A percentile compares a stretch with the other conserved stretches of the same genome.
Evolutionary conservation across 2,888 invertebrate species (phyloP).

Genomic region (Yponomeuta cagnagella): DNA sequence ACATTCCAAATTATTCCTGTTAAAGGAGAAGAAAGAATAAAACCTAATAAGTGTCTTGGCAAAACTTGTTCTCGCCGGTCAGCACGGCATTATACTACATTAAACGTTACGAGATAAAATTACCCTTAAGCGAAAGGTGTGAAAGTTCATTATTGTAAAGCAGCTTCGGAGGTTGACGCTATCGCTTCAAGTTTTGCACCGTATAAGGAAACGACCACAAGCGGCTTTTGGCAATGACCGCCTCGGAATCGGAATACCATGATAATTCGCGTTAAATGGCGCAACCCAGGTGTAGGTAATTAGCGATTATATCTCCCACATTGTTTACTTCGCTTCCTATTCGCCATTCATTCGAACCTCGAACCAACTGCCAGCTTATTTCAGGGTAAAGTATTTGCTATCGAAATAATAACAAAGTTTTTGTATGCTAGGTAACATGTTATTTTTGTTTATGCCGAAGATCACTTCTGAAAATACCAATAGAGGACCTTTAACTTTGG

Average conservation of each 20-base stretch:
- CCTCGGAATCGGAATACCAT: conserved; percentile 47
- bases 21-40: neutral
- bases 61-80: conserved; percentile 23
- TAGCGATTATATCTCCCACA: conserved; percentile 3
- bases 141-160: conserved; percentile 9
- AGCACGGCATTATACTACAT: conserved; percentile 21
- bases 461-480: too few relatives aligned
- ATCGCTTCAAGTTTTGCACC: conserved; percentile 56
- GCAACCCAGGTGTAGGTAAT: neutral
- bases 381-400: neutral
- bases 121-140: conserved; percentile 40
- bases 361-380: neutral
- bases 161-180: conserved; percentile 25
- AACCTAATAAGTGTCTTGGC: conserved; percentile 27
- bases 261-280: conserved; percentile 26
- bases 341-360: neutral
- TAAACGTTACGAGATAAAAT: conserved; percentile 28
- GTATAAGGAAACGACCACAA: conserved; percentile 65
- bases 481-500: too few relatives aligned
- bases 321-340: conserved; percentile 1
- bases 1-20: neutral
- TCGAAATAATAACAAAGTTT: neutral
- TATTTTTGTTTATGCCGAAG: too few relatives aligned
- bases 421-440: too few relatives aligned
- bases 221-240: conserved; percentile 69